Evolutionary conservation across 2,888 invertebrate genomes (phyloP).

Genomic region (Tetheella fluctuosa): DNA sequence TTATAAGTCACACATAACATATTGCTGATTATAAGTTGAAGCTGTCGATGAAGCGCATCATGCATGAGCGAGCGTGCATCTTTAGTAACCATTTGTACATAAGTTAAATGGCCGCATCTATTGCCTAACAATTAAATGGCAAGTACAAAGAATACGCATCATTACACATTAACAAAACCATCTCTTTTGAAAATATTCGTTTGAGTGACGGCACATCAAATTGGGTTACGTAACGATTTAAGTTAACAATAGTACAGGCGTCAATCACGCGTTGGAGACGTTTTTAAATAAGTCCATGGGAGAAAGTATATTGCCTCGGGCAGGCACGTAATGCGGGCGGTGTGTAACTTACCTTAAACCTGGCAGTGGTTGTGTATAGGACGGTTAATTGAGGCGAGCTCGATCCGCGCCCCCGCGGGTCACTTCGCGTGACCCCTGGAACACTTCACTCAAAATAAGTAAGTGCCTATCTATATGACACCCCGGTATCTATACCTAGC

Average conservation of each 20-base stretch:
- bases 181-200: slow-evolving; percentile 67
- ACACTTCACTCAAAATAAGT: not conserved
- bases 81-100: slow-evolving; percentile 63
- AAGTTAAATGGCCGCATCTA: slow-evolving; percentile 66
- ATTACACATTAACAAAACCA: slow-evolving; percentile 78
- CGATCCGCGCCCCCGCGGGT: slow-evolving; percentile 52
- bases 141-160: slow-evolving; percentile 76
- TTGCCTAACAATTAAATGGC: slow-evolving; percentile 81
- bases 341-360: slow-evolving; percentile 38
- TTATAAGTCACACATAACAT: not conserved
- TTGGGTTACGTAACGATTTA: slow-evolving; percentile 68
- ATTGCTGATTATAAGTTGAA: slow-evolving; percentile 25
- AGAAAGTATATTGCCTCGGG: slow-evolving; percentile 73
- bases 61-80: slow-evolving; percentile 34
- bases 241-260: slow-evolving; percentile 70
- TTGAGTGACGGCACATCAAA: slow-evolving; percentile 77
- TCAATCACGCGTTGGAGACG: slow-evolving; percentile 80
- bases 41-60: slow-evolving; percentile 44
- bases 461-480: slow-evolving; percentile 13
- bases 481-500: not conserved
- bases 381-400: slow-evolving; percentile 62
- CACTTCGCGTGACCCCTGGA: slow-evolving; percentile 46
- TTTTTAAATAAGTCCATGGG: slow-evolving; percentile 79
- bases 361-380: slow-evolving; percentile 46
- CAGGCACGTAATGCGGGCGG: slow-evolving; percentile 50